These are phyloP conservation scores for Melinaea marsaeus DNA, from an alignment of 2,888 invertebrate genomes.

Conservation along the genomic window DNA sequence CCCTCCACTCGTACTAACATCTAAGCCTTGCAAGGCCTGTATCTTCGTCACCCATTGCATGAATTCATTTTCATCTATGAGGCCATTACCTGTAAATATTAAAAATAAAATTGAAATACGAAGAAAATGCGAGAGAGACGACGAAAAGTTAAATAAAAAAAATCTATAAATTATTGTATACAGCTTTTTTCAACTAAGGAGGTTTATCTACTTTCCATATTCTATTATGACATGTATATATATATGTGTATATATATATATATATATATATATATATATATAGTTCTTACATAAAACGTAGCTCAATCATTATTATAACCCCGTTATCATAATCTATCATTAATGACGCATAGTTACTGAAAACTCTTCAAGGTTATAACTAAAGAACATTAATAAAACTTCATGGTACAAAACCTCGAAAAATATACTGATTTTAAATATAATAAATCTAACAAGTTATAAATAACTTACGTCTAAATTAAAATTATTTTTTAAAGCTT, in stretches of 20 bases:
- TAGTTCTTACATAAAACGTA: too few species aligned
- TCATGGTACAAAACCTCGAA: too few species aligned
- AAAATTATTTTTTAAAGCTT: too few species aligned
- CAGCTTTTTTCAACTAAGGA: too few species aligned
- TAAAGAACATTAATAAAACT: neutral
- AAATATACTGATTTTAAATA: too few species aligned
- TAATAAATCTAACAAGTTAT: too few species aligned
- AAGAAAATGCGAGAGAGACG: neutral
- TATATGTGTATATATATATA: too few species aligned
- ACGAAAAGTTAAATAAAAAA: neutral
- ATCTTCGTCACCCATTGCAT: conserved; percentile 87
- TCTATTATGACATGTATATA: too few species aligned
- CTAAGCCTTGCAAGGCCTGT: conserved; percentile 81
- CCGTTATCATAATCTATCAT: neutral
- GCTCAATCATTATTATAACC: neutral
- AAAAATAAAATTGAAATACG: neutral
- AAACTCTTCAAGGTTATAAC: conserved; percentile 1
- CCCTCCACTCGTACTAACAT: conserved; percentile 71
- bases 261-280: too few species aligned
- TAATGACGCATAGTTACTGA: neutral
- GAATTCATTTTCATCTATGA: conserved; percentile 88
- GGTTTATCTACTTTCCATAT: too few species aligned
- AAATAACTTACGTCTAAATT: too few species aligned
- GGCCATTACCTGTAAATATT: conserved; percentile 79
- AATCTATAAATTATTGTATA: too few species aligned